phyloP scores from a whole-genome alignment of 2,888 invertebrate genomes.

The Yponomeuta sedellus region DNA sequence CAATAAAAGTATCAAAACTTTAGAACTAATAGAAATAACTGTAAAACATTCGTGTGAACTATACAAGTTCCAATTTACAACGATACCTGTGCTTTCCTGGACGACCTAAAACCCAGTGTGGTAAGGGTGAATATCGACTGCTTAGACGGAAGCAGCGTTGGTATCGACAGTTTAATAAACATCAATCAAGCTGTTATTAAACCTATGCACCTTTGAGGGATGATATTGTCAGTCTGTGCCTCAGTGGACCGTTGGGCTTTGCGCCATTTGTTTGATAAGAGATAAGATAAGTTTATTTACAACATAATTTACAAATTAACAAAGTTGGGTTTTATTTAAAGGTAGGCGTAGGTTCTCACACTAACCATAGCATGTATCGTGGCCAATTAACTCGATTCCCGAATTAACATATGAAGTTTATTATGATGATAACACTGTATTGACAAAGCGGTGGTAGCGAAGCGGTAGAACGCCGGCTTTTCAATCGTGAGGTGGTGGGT shows the following conservation, averaged over 20 bases:
- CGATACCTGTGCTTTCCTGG: not conserved
- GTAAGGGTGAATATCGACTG: not conserved
- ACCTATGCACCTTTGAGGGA: slow-evolving; percentile 12
- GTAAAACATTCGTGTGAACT: not conserved
- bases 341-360: too few relatives aligned
- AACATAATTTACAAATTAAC: too few relatives aligned
- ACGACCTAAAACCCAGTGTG: not conserved
- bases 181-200: slow-evolving; percentile 10
- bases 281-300: too few relatives aligned
- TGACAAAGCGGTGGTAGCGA: too few relatives aligned
- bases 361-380: too few relatives aligned
- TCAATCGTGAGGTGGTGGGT: too few relatives aligned
- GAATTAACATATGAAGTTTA: too few relatives aligned
- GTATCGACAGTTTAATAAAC: slow-evolving; percentile 4
- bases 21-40: not conserved
- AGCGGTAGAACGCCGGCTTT: too few relatives aligned
- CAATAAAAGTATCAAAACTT: not conserved
- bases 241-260: not conserved
- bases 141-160: not conserved
- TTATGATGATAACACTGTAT: too few relatives aligned
- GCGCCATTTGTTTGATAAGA: not conserved
- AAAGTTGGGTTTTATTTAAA: too few relatives aligned
- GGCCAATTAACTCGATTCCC: too few relatives aligned
- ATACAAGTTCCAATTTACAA: not conserved
- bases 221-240: slow-evolving; percentile 3